These are phyloP conservation scores for Apoda limacodes DNA, from an alignment of 2,888 invertebrate species.

Conservation along the genomic window DNA sequence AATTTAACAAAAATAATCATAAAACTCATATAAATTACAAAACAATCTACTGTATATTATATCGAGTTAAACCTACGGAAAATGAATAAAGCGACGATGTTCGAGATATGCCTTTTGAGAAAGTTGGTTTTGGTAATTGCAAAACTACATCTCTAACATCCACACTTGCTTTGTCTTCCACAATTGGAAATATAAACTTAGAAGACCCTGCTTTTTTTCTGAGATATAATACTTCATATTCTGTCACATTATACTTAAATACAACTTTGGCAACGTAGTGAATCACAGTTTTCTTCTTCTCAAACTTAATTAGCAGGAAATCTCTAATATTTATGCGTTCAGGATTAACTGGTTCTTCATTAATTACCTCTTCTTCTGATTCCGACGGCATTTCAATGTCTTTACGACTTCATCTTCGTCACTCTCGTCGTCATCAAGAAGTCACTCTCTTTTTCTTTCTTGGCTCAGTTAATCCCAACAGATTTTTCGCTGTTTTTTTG, in stretches of 20 bases:
- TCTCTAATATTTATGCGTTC: constrained; percentile 19
- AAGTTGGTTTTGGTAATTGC: constrained; percentile 22
- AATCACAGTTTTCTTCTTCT: constrained; percentile 17
- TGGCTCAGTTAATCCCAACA: constrained; percentile 19
- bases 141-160: constrained; percentile 24
- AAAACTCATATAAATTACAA: constrained; percentile 10
- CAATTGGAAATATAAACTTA: constrained; percentile 20
- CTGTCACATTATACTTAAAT: constrained; percentile 17
- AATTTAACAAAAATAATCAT: constrained; percentile 9
- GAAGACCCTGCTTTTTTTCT: too few relatives aligned
- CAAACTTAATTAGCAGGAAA: constrained; percentile 19
- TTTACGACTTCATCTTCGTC: too few relatives aligned
- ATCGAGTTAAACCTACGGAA: constrained; percentile 20
- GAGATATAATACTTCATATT: too few relatives aligned
- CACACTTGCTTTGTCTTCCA: constrained; percentile 22
- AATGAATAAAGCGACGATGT: too few relatives aligned
- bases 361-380: too few relatives aligned
- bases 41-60: constrained; percentile 18
- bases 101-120: constrained; percentile 21
- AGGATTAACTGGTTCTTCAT: too few relatives aligned
- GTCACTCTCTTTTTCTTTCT: constrained; percentile 20
- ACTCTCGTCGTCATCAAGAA: too few relatives aligned
- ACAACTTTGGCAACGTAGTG: too few relatives aligned
- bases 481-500: constrained; percentile 19
- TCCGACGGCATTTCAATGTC: too few relatives aligned